These are phyloP conservation scores for Fregetta grallaria DNA, from an alignment of 2,113 vertebrate genomes.

Conservation along the genomic window DNA sequence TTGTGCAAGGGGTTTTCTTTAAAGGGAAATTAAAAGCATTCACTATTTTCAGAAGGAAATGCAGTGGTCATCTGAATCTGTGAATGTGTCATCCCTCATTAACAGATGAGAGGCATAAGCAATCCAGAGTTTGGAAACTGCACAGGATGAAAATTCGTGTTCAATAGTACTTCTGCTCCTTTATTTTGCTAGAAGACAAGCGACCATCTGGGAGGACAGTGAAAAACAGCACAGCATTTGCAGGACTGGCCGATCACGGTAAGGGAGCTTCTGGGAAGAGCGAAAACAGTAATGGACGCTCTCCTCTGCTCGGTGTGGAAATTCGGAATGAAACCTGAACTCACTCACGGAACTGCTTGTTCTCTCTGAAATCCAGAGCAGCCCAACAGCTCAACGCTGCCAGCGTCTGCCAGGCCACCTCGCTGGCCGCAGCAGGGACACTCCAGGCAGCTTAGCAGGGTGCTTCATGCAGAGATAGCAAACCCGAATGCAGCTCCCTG, in stretches of 20 bases:
- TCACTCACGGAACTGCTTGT: not conserved
- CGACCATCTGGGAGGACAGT: not conserved
- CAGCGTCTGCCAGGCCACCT: not conserved
- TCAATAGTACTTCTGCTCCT: not conserved
- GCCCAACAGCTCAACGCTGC: not conserved
- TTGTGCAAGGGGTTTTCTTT: not conserved
- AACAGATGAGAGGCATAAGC: not conserved
- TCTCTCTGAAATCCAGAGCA: not conserved
- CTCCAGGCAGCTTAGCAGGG: not conserved
- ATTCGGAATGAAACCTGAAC: not conserved
- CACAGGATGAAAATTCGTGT: not conserved
- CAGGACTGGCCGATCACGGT: rapidly evolving
- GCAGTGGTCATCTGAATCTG: not conserved
- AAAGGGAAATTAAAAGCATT: not conserved
- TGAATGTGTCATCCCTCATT: not conserved
- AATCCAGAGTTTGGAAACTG: not conserved
- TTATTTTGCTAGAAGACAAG: not conserved
- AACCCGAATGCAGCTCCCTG: not conserved
- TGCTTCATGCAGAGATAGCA: rapidly evolving
- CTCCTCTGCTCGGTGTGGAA: not conserved
- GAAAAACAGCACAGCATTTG: not conserved
- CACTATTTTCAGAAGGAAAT: not conserved
- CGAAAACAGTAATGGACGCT: rapidly evolving
- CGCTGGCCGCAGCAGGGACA: rapidly evolving
- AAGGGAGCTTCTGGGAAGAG: not conserved